phyloP scores from a whole-genome alignment of 2,797 vertebrate species.

The Hirundo rustica region DNA sequence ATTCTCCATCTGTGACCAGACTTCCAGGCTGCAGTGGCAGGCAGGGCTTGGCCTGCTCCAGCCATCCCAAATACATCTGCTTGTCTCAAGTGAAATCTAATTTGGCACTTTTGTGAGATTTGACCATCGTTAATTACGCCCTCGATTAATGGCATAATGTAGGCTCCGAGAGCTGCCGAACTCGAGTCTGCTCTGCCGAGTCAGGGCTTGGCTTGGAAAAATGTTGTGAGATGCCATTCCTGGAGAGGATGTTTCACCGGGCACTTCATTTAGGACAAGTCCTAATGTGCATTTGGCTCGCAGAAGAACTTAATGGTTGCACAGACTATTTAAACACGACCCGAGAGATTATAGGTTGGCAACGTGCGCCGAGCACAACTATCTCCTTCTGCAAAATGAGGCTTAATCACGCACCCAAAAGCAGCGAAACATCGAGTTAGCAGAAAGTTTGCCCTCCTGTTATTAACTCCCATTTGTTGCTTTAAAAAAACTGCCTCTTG shows the following conservation, averaged over 20 bases:
- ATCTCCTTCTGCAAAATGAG: neutral
- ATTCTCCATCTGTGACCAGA: neutral
- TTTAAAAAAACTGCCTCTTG: conserved; percentile 4
- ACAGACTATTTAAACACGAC: neutral
- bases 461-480: neutral
- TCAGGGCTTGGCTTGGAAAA: conserved; percentile 4
- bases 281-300: conserved; percentile 10
- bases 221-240: neutral
- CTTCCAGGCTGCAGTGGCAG: neutral
- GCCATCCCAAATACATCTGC: conserved; percentile 22
- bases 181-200: neutral
- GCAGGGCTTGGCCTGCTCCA: neutral
- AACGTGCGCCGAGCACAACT: neutral
- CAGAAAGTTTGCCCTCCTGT: neutral
- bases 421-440: neutral
- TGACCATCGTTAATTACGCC: conserved; percentile 13
- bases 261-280: conserved; percentile 30
- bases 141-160: conserved; percentile 13
- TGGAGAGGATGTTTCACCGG: neutral
- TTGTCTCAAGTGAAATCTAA: conserved; percentile 54
- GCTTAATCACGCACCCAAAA: neutral
- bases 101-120: conserved; percentile 49
- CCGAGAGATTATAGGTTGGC: neutral
- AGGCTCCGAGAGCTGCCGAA: neutral
- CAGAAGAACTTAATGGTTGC: neutral